Percentiles rank a stretch among this genome's conserved stretches.
Evolutionary conservation across 2,797 vertebrate species (phyloP).

Genomic region (Furcifer pardalis): DNA sequence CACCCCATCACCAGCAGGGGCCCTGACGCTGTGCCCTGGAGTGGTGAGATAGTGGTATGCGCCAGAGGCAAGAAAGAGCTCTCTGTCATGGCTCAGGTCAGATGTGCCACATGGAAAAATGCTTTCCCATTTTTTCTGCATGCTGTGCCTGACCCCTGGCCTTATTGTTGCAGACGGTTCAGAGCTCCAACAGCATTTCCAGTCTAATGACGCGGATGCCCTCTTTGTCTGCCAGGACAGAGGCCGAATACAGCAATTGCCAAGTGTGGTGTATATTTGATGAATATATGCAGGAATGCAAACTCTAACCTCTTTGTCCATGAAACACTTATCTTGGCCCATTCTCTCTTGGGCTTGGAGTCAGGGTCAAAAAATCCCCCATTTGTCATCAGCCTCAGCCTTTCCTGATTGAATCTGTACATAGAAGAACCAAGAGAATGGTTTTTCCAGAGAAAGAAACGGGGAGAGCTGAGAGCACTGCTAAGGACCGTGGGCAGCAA

Average conservation of each 20-base stretch:
- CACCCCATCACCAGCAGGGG: too few species aligned
- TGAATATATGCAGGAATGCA: constrained; percentile 4
- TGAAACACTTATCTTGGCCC: constrained; percentile 7
- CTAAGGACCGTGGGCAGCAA: not conserved
- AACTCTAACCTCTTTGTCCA: not conserved
- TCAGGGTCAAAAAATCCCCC: not conserved
- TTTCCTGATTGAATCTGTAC: constrained; percentile 10
- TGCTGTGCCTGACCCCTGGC: not conserved
- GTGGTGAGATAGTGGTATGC: not conserved
- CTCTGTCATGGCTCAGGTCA: constrained; percentile 19
- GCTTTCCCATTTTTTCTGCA: not conserved
- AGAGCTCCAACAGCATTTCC: constrained; percentile 3
- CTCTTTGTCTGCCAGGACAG: constrained; percentile 38
- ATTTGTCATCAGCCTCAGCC: constrained; percentile 5
- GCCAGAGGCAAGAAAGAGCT: constrained; percentile 7
- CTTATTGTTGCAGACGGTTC: not conserved
- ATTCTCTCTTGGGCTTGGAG: not conserved
- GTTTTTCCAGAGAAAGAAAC: not conserved
- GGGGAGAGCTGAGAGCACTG: not conserved
- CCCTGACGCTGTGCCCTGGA: not conserved
- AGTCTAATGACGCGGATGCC: constrained; percentile 22
- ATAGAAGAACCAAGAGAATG: not conserved
- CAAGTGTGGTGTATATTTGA: constrained; percentile 3
- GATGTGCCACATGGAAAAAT: constrained; percentile 17
- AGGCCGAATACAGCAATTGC: constrained; percentile 37